Percentiles rank a stretch among this genome's conserved stretches.
phyloP scores from a whole-genome alignment of 1,140 invertebrate genomes.

The Atta cephalotes region DNA sequence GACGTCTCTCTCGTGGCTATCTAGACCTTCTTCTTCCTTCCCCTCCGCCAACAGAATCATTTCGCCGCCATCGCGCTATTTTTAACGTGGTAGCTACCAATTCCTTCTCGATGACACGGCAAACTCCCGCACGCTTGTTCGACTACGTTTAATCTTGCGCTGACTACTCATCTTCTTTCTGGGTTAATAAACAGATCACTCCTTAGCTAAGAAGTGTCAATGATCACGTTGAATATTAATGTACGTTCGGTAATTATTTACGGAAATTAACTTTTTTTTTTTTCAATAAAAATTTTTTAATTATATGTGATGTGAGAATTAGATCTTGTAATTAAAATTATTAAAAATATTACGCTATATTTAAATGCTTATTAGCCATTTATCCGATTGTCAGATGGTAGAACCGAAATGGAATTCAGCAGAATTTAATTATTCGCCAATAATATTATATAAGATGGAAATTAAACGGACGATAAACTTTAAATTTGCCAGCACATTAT shows the following conservation, averaged over 20 bases:
- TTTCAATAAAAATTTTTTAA: neutral
- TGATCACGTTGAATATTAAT: neutral
- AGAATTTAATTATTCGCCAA: neutral
- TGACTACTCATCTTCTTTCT: neutral
- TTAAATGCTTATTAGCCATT: neutral
- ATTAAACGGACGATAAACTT: neutral
- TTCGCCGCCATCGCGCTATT: conserved; percentile 15
- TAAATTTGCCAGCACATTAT: neutral
- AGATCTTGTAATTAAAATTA: conserved; percentile 1
- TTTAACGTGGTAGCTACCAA: conserved; percentile 31
- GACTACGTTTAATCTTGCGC: neutral
- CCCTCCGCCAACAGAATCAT: neutral
- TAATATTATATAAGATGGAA: neutral
- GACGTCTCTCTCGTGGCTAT: conserved; percentile 4
- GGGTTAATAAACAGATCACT: neutral
- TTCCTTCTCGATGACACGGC: conserved; percentile 42
- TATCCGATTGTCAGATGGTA: neutral
- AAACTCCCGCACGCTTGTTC: conserved; percentile 22
- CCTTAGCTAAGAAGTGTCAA: neutral
- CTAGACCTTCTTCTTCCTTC: neutral
- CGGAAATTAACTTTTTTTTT: neutral
- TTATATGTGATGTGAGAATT: neutral
- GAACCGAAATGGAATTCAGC: neutral
- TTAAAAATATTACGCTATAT: neutral
- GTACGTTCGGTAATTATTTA: neutral